phyloP scores from a whole-genome alignment of 2,113 vertebrate genomes.

The Tetraodon nigroviridis region DNA sequence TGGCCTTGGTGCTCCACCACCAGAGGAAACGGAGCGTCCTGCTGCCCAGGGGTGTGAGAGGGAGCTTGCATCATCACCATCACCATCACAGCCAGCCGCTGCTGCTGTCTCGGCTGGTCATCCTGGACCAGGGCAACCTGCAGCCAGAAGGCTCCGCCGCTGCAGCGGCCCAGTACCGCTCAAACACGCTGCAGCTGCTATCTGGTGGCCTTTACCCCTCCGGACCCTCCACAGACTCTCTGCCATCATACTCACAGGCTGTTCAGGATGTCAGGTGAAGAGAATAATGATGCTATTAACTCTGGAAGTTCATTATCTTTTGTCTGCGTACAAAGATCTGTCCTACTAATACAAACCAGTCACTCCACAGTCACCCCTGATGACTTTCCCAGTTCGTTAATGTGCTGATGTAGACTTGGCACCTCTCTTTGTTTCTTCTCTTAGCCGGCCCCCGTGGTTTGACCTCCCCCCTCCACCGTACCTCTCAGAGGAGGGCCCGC shows the following conservation, averaged over 20 bases:
- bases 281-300: background rate
- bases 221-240: conserved; percentile 78
- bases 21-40: conserved; percentile 92
- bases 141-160: conserved; percentile 70
- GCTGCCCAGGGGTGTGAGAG: conserved; percentile 76
- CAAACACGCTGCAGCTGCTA: conserved; percentile 84
- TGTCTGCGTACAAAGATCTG: background rate
- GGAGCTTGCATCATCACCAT: conserved; percentile 72
- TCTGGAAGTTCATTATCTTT: conserved; percentile 1
- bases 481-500: conserved; percentile 75
- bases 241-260: conserved; percentile 92
- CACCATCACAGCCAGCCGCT: conserved; percentile 89
- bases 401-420: conserved; percentile 3
- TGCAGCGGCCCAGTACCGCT: conserved; percentile 79
- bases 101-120: conserved; percentile 91
- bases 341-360: background rate
- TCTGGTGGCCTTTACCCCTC: conserved; percentile 79
- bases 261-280: conserved; percentile 87
- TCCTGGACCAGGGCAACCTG: conserved; percentile 84
- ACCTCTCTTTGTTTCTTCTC: conserved; percentile 4
- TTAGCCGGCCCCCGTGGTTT: conserved; percentile 91
- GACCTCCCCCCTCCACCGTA: conserved; percentile 96
- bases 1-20: conserved; percentile 91
- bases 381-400: no score
- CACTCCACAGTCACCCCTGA: no score